phyloP scores from a whole-genome alignment of 2,888 invertebrate species.

The Limenitis camilla region DNA sequence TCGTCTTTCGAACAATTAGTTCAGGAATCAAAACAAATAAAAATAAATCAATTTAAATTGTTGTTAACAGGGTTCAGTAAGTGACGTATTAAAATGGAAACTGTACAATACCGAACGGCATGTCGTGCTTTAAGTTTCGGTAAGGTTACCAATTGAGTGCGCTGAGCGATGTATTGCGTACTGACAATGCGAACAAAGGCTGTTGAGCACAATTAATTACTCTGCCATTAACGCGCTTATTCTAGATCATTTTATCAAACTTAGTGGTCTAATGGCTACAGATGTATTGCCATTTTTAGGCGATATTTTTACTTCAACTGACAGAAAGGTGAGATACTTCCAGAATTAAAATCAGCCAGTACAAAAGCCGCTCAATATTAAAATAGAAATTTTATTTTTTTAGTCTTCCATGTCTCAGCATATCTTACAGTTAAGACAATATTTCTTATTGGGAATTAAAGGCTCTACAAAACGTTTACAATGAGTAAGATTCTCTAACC shows the following conservation, averaged over 20 bases:
- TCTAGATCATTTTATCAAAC: too few species aligned
- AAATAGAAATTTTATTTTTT: too few species aligned
- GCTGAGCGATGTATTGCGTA: constrained; percentile 38
- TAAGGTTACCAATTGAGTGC: constrained; percentile 48
- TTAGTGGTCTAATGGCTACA: constrained; percentile 7
- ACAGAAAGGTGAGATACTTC: background rate
- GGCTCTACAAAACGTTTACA: too few species aligned
- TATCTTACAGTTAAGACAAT: too few species aligned
- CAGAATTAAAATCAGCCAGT: too few species aligned
- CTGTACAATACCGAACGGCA: constrained; percentile 26
- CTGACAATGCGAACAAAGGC: constrained; percentile 40
- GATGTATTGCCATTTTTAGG: too few species aligned
- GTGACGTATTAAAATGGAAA: constrained; percentile 29
- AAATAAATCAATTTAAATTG: background rate
- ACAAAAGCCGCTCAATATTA: too few species aligned
- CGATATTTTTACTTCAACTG: constrained; percentile 2
- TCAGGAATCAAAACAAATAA: too few species aligned
- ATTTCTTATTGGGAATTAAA: too few species aligned
- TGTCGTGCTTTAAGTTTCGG: constrained; percentile 50
- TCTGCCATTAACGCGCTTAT: constrained; percentile 17
- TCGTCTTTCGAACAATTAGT: too few species aligned
- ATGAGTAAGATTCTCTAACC: too few species aligned
- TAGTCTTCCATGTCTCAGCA: too few species aligned
- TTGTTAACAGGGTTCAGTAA: background rate
- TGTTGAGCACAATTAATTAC: constrained; percentile 19